Evolutionary conservation across 2,888 invertebrate genomes (phyloP).

Genomic region (Tubiluchus corallicola): DNA sequence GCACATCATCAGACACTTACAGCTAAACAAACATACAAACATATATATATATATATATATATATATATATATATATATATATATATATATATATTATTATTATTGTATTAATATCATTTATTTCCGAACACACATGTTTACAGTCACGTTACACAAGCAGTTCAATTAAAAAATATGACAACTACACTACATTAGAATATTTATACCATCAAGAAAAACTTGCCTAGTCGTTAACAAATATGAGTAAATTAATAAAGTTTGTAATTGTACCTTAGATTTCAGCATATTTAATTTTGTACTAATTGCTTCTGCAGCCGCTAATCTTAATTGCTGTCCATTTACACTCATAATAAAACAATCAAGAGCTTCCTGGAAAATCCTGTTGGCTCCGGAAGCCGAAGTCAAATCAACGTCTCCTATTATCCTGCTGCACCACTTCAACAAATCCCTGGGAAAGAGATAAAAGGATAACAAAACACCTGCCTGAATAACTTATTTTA

Average conservation of each 20-base stretch:
- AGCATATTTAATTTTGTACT: constrained; percentile 62
- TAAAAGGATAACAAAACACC: constrained; percentile 21
- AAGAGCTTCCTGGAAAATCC: constrained; percentile 62
- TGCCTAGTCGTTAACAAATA: no score
- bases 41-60: no score
- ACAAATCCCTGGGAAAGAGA: constrained; percentile 45
- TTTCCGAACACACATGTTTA: no score
- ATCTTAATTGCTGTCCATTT: constrained; percentile 46
- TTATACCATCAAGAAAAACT: constrained; percentile 10
- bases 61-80: no score
- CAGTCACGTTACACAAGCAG: no score
- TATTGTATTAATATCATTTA: no score
- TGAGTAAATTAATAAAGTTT: constrained; percentile 7
- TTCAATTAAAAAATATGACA: no score
- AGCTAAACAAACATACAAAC: no score
- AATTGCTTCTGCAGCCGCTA: constrained; percentile 49
- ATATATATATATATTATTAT: no score
- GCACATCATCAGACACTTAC: no score
- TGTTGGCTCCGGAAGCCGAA: constrained; percentile 18
- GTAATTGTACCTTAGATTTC: constrained; percentile 38
- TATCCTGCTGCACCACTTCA: constrained; percentile 73
- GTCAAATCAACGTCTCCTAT: constrained; percentile 49
- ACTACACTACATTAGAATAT: no score
- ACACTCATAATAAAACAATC: constrained; percentile 79
- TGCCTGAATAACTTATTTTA: no score